phyloP scores from a whole-genome alignment of 1,140 invertebrate species.

The Cydia splendana region DNA sequence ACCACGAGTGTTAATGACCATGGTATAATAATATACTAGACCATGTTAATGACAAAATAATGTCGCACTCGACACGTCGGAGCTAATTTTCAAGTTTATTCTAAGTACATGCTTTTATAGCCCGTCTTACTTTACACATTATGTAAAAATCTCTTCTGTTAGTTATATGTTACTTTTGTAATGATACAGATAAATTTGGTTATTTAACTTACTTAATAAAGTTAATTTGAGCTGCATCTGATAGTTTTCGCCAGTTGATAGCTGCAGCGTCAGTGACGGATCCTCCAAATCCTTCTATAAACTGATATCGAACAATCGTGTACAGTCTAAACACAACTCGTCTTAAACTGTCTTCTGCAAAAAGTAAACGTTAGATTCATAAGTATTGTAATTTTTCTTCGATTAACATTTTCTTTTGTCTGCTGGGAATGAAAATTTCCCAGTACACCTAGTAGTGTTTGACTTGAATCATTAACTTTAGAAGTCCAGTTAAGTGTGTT shows the following conservation, averaged over 20 bases:
- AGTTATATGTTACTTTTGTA: neutral
- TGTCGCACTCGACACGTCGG: too few relatives aligned
- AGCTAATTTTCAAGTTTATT: too few relatives aligned
- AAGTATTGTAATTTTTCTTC: too few relatives aligned
- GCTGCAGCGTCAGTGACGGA: conserved; percentile 93
- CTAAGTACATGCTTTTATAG: too few relatives aligned
- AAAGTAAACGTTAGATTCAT: conserved; percentile 25
- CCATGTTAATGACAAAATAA: too few relatives aligned
- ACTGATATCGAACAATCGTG: conserved; percentile 78
- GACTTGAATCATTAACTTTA: too few relatives aligned
- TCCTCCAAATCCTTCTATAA: conserved; percentile 90
- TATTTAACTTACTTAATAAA: conserved; percentile 59
- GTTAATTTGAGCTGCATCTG: conserved; percentile 51
- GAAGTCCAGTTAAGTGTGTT: too few relatives aligned
- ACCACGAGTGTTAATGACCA: too few relatives aligned
- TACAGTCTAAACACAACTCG: conserved; percentile 45
- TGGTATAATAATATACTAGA: too few relatives aligned
- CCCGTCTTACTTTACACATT: neutral
- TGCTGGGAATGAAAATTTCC: too few relatives aligned
- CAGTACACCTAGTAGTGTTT: too few relatives aligned
- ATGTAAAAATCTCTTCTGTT: neutral
- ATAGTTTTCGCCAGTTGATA: conserved; percentile 82
- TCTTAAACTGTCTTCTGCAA: conserved; percentile 42
- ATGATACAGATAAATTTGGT: neutral
- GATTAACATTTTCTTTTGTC: too few relatives aligned